Conservation (phyloP, 2,113 vertebrate genomes). For the Tyrannus savana region DNA sequence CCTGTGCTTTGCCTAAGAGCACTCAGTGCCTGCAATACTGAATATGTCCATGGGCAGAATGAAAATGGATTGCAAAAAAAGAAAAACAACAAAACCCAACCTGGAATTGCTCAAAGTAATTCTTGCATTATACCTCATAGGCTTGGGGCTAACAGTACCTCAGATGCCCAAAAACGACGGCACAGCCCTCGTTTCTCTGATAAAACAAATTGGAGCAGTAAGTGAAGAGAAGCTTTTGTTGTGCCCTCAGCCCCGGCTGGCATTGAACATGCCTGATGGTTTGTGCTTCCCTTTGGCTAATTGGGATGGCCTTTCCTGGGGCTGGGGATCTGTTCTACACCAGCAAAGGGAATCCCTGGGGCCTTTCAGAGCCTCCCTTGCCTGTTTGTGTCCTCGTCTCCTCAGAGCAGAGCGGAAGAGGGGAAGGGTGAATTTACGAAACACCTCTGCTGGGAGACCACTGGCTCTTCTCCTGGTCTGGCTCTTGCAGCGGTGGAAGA, state of each 20-base stretch:
- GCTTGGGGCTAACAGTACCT: constrained; percentile 10
- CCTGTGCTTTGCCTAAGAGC: constrained; percentile 43
- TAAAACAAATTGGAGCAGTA: not conserved
- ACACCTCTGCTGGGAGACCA: not conserved
- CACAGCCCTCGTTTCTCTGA: not conserved
- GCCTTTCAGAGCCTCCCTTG: not conserved
- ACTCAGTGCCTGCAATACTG: not conserved
- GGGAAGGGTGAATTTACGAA: not conserved
- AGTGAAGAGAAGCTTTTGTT: not conserved
- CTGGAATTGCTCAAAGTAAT: not conserved
- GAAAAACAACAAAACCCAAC: not conserved
- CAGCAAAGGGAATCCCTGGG: not conserved
- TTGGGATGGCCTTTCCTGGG: not conserved
- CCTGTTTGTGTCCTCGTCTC: not conserved
- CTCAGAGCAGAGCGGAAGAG: not conserved
- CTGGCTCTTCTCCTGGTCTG: not conserved
- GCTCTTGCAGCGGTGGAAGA: not conserved
- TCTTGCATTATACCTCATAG: not conserved
- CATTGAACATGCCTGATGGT: not conserved
- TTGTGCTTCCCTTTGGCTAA: not conserved
- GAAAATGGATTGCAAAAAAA: not conserved
- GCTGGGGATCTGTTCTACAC: fast-evolving
- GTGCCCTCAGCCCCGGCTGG: not conserved
- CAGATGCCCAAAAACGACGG: not conserved
- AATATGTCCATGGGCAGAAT: constrained; percentile 13